phyloP scores from a whole-genome alignment of 2,888 invertebrate genomes.

The Noctua comes region DNA sequence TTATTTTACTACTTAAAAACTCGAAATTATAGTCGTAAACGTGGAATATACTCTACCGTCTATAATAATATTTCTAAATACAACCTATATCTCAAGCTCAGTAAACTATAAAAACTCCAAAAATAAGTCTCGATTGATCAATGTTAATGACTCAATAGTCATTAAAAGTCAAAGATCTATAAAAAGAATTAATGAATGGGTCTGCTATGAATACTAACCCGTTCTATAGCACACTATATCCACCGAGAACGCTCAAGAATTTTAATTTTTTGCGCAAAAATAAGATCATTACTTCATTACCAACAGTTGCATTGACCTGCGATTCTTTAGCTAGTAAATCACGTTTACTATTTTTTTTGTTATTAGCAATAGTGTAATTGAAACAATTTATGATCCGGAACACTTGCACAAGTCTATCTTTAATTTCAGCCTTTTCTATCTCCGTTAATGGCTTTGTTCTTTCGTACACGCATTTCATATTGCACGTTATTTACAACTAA shows the following conservation, averaged over 20 bases:
- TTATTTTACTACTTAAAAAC: constrained; percentile 12
- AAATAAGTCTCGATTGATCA: constrained; percentile 31
- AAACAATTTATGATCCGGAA: constrained; percentile 56
- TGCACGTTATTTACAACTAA: constrained; percentile 28
- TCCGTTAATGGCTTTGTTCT: constrained; percentile 37
- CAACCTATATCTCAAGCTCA: not conserved
- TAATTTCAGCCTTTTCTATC: constrained; percentile 36
- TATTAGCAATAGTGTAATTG: constrained; percentile 32
- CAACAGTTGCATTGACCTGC: constrained; percentile 37
- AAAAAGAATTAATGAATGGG: constrained; percentile 43
- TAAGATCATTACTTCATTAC: constrained; percentile 11
- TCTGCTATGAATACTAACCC: constrained; percentile 23
- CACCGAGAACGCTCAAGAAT: constrained; percentile 8
- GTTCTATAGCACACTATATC: constrained; percentile 6
- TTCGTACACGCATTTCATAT: constrained; percentile 36
- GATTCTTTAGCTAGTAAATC: constrained; percentile 25
- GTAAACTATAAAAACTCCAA: constrained; percentile 28
- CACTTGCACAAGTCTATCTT: constrained; percentile 45
- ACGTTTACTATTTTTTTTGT: constrained; percentile 19
- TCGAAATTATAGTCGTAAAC: constrained; percentile 2
- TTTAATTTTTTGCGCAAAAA: not conserved
- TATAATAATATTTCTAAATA: constrained; percentile 1
- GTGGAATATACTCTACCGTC: not conserved
- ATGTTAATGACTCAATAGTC: constrained; percentile 35
- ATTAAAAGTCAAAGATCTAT: constrained; percentile 25